phyloP scores from a whole-genome alignment of 2,797 vertebrate genomes.

The Lithobates sylvaticus region DNA sequence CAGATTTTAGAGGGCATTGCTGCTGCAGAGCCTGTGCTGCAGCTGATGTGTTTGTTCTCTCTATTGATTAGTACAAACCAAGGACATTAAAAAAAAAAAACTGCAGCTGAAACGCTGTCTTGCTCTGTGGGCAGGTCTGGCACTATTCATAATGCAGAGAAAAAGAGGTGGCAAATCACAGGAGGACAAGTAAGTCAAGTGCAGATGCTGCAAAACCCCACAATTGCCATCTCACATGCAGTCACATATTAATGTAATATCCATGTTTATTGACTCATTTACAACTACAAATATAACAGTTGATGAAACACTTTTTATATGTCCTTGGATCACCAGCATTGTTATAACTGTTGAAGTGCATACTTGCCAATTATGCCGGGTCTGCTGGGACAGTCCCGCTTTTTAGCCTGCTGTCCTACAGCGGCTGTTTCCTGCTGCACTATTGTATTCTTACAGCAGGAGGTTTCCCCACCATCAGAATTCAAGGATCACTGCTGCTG shows the following conservation, averaged over 20 bases:
- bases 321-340: too few relatives aligned
- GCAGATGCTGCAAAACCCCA: conserved; percentile 12
- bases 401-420: too few relatives aligned
- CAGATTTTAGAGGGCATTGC: conserved; percentile 47
- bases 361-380: background rate
- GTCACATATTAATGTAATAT: background rate
- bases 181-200: conserved; percentile 17
- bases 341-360: background rate
- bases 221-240: background rate
- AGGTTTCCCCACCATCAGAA: too few relatives aligned
- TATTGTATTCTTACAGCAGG: too few relatives aligned
- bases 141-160: conserved; percentile 56
- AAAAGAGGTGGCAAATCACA: conserved; percentile 44
- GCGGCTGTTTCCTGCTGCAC: too few relatives aligned
- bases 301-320: too few relatives aligned
- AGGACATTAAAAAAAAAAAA: conserved; percentile 58
- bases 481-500: too few relatives aligned
- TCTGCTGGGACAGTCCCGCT: too few relatives aligned
- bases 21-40: conserved; percentile 39
- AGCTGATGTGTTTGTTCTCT: conserved; percentile 56
- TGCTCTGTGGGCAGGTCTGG: conserved; percentile 42
- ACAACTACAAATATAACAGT: background rate
- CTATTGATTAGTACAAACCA: conserved; percentile 65
- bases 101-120: conserved; percentile 49
- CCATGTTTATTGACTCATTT: too few relatives aligned